These are phyloP conservation scores for Diachasma alloeum DNA, from an alignment of 1,140 invertebrate species.

Conservation along the genomic window DNA sequence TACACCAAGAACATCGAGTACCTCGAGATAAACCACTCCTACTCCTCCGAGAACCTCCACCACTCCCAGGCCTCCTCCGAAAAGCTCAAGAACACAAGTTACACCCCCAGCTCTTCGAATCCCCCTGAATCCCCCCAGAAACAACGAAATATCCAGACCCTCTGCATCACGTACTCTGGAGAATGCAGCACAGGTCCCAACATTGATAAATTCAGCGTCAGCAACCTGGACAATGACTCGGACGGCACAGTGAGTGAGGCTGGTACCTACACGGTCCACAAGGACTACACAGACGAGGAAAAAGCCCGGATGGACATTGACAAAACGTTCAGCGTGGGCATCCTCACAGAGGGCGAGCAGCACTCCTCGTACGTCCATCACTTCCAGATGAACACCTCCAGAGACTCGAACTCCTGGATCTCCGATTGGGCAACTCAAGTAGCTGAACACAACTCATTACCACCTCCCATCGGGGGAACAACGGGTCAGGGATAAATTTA, in stretches of 20 bases:
- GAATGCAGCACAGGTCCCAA: constrained; percentile 33
- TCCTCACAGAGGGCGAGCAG: constrained; percentile 59
- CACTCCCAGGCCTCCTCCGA: constrained; percentile 28
- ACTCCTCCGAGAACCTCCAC: constrained; percentile 32
- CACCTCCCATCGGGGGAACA: constrained; percentile 44
- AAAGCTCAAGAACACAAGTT: constrained; percentile 47
- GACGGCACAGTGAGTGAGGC: constrained; percentile 79
- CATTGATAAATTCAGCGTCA: constrained; percentile 49
- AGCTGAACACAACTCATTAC: constrained; percentile 58
- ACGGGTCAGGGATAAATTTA: no score
- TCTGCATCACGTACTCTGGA: constrained; percentile 37
- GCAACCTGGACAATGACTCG: constrained; percentile 43
- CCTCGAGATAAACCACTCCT: constrained; percentile 36
- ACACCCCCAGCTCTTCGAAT: constrained; percentile 30
- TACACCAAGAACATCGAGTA: constrained; percentile 51
- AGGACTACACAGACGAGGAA: constrained; percentile 85
- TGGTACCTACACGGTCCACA: constrained; percentile 89
- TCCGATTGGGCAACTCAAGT: constrained; percentile 69
- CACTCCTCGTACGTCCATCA: constrained; percentile 60
- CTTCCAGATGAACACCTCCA: constrained; percentile 42
- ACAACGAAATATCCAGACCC: constrained; percentile 25
- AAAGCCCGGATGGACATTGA: constrained; percentile 89
- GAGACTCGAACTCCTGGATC: constrained; percentile 63
- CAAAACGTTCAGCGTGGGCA: constrained; percentile 73
- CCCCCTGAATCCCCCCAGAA: constrained; percentile 20